These are phyloP conservation scores for Anguilla japonica DNA, from an alignment of 2,113 vertebrate genomes.

Conservation along the genomic window DNA sequence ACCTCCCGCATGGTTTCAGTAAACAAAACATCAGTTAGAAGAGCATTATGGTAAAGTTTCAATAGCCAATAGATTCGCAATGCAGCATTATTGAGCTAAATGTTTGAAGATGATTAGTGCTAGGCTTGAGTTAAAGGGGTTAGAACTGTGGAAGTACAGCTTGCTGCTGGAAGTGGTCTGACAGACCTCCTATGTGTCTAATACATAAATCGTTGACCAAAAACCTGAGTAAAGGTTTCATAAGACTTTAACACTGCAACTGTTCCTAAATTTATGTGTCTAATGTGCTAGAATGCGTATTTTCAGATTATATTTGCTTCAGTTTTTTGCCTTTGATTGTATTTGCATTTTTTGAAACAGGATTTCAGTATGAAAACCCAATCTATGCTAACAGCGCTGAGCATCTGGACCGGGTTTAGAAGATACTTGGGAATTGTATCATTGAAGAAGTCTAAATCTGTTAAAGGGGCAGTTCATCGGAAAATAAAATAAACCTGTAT, in stretches of 20 bases:
- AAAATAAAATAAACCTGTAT: too few species aligned
- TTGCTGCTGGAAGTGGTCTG: not conserved
- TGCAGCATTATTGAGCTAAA: not conserved
- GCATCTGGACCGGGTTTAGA: constrained; percentile 36
- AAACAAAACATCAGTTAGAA: too few species aligned
- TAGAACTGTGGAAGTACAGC: not conserved
- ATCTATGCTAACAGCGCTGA: constrained; percentile 58
- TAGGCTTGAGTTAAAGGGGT: not conserved
- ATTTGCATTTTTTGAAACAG: constrained; percentile 38
- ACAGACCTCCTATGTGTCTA: not conserved
- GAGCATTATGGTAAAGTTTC: not conserved
- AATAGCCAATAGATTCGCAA: not conserved
- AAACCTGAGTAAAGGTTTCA: not conserved
- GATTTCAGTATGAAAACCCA: constrained; percentile 56
- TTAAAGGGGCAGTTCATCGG: not conserved
- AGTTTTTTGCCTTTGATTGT: not conserved
- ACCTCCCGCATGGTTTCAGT: not conserved
- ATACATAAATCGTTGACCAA: not conserved
- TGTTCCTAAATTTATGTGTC: not conserved
- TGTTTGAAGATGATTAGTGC: not conserved
- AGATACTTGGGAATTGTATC: not conserved
- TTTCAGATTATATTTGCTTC: not conserved
- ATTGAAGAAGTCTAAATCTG: not conserved
- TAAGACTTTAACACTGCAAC: not conserved
- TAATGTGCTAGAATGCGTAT: not conserved